phyloP scores from a whole-genome alignment of 2,113 vertebrate genomes.

The Cochlearius cochlearius region DNA sequence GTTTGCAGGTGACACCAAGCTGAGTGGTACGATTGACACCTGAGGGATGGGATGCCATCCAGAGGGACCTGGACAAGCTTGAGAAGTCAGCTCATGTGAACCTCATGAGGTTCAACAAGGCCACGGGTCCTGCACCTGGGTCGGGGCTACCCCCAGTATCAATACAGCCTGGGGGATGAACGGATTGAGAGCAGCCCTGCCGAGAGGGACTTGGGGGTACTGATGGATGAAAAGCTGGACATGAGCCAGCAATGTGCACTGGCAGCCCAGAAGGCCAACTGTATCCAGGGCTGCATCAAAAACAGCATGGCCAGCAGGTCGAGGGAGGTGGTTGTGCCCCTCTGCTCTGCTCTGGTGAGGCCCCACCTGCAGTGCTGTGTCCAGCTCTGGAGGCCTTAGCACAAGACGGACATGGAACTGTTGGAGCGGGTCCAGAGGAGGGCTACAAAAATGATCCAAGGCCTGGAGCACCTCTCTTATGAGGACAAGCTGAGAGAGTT shows the following conservation, averaged over 20 bases:
- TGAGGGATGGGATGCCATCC: background rate
- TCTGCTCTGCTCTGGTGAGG: background rate
- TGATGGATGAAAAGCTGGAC: background rate
- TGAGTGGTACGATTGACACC: background rate
- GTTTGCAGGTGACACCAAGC: background rate
- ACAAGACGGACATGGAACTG: no score
- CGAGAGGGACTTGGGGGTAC: background rate
- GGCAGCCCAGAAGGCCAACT: fast-evolving
- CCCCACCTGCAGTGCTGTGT: background rate
- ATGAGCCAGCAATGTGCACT: fast-evolving
- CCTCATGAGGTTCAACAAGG: background rate
- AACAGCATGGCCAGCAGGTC: background rate
- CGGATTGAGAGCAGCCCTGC: background rate
- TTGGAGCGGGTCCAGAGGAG: no score
- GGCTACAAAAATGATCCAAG: no score
- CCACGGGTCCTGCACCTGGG: background rate
- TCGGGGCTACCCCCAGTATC: background rate
- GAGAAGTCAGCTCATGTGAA: background rate
- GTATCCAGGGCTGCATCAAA: background rate
- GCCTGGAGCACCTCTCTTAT: no score
- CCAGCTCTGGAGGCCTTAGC: no score
- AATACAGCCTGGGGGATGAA: background rate
- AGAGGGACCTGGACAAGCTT: background rate
- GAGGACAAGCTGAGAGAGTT: no score
- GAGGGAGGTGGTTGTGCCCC: background rate